Evolutionary conservation across 2,888 invertebrate genomes (phyloP).

Genomic region (Orthonychiurus folsomi): DNA sequence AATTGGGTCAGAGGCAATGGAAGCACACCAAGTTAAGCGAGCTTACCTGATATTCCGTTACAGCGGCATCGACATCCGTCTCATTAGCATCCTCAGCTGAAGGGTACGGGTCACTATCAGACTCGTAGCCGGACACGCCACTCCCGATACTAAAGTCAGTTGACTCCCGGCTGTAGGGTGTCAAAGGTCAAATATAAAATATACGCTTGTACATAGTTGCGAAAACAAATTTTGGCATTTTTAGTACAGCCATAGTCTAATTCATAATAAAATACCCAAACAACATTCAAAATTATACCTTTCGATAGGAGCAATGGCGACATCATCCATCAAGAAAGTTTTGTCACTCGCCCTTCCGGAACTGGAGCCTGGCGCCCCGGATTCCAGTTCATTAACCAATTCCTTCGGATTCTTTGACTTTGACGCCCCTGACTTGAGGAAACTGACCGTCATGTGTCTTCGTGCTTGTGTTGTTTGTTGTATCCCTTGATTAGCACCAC

Average conservation of each 20-base stretch:
- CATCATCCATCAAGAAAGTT: constrained; percentile 38
- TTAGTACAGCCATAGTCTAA: neutral
- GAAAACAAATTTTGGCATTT: neutral
- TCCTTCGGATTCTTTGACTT: constrained; percentile 36
- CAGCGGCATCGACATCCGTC: constrained; percentile 67
- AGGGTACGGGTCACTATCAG: constrained; percentile 47
- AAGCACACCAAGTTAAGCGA: neutral
- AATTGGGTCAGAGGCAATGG: neutral
- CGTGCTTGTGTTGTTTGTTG: constrained; percentile 20
- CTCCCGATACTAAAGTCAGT: constrained; percentile 37
- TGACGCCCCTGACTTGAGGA: constrained; percentile 34
- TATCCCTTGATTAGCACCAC: neutral
- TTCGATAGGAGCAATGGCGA: constrained; percentile 32
- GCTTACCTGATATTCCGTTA: constrained; percentile 64
- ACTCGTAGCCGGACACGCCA: constrained; percentile 40
- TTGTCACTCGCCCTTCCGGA: constrained; percentile 22
- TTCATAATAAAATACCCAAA: neutral
- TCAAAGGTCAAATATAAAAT: neutral
- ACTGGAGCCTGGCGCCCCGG: constrained; percentile 18
- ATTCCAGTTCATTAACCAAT: constrained; percentile 27
- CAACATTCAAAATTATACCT: constrained; percentile 17
- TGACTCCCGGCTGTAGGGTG: constrained; percentile 26
- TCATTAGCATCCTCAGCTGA: constrained; percentile 44
- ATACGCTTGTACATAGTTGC: neutral
- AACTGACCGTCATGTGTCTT: constrained; percentile 35